Base-by-base conservation (phyloP, 1,140 invertebrate genomes). In the Amyelois transitella region DNA sequence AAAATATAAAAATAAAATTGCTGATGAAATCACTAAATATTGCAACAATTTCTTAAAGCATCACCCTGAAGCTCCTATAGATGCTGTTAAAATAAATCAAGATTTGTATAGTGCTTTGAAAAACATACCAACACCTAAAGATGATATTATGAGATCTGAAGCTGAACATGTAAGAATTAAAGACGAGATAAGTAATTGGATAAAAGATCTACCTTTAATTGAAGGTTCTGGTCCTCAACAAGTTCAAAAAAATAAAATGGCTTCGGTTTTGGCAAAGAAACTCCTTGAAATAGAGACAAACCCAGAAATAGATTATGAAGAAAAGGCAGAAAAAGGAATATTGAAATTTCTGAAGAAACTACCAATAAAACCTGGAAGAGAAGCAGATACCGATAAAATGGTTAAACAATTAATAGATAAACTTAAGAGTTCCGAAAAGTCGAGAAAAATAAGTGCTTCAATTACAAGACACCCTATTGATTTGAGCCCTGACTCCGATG, bases 31-130 rank as follows among this genome's bases (percentile, higher is more conserved):
- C 0, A 56, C 55, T 49, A 58, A 57, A 45, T 76, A 69, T 51
- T 69, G 64, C 38, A 52, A 66, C 24, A 51, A 73, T 19, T 73
- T 67, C 44, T 55, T 73, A 18, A 62, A 54, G 44, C 56, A 47
- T 10, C 63, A 62, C 52, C 65, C 68, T 18, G 53, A 45, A n/a
- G 47, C 66, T 10, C 62, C 51, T 14, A 24, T 71, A 25, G 62
- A 66, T 43, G 18, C 60, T 32, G 50, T 45, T 8, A 48, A 64
- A 22, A 20, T 73, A 38, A 69, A 71, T 59, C 43, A 57, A 43
- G 62, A 76, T 2, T 51, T 76, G 12, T 69, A 62, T 45, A 54
- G 53, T 25, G 69, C 58, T 17, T 53, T 75, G n/a, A 54, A 66
- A 47, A 66, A 61, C 49, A 66, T 76, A 2, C 63, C 62, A 19